Evolutionary conservation across 2,888 invertebrate species (phyloP).

Genomic region (Atethmia centrago): DNA sequence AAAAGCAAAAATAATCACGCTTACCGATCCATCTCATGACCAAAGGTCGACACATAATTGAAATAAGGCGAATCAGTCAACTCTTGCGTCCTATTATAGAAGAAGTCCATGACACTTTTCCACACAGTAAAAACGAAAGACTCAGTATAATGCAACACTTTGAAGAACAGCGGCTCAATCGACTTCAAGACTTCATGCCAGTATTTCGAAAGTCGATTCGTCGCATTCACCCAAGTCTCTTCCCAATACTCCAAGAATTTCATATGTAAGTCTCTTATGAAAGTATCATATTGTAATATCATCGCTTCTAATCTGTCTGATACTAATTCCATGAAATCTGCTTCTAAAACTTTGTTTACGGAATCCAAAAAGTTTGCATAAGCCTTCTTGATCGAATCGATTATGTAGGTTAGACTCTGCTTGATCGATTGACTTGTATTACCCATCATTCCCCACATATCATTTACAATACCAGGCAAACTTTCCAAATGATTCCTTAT

Average conservation of each 20-base stretch:
- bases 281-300: constrained; percentile 94
- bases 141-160: constrained; percentile 94
- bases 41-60: constrained; percentile 94
- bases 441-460: constrained; percentile 96
- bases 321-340: constrained; percentile 94
- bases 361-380: constrained; percentile 93
- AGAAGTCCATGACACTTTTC: constrained; percentile 94
- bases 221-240: constrained; percentile 93
- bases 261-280: constrained; percentile 94
- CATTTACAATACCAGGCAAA: constrained; percentile 94
- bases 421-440: constrained; percentile 95
- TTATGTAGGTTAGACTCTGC: constrained; percentile 93
- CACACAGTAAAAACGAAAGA: constrained; percentile 93
- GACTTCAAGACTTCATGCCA: constrained; percentile 94
- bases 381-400: constrained; percentile 93
- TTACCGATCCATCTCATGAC: constrained; percentile 93
- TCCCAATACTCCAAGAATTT: constrained; percentile 92
- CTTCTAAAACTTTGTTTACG: constrained; percentile 92
- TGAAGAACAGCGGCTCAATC: constrained; percentile 95
- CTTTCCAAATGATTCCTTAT: constrained; percentile 94
- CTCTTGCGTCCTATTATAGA: constrained; percentile 95
- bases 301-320: constrained; percentile 92
- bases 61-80: constrained; percentile 95
- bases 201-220: constrained; percentile 91
- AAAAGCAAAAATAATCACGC: constrained; percentile 55